phyloP scores from a whole-genome alignment of 1,140 invertebrate species.

The Rhysida immarginata region DNA sequence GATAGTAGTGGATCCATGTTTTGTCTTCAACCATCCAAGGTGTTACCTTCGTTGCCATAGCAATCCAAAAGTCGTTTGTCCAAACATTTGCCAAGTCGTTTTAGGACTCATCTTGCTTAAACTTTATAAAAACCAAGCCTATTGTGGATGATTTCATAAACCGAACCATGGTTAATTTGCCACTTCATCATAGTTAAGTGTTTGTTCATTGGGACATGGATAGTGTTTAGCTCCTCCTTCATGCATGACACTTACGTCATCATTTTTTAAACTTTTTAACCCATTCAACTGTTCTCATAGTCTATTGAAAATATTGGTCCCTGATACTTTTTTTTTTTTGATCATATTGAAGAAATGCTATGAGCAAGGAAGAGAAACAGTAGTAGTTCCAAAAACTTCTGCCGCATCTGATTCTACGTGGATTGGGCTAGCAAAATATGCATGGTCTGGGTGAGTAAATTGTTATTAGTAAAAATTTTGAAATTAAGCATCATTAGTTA shows the following conservation, averaged over 20 bases:
- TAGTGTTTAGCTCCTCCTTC: too few relatives aligned
- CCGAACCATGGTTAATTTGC: too few relatives aligned
- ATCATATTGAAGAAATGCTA: slow-evolving; percentile 31
- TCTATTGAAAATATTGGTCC: not conserved
- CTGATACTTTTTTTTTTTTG: not conserved
- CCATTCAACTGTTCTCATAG: not conserved
- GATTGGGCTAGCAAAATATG: slow-evolving; percentile 56
- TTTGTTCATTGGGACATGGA: too few relatives aligned
- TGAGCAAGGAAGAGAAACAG: slow-evolving; percentile 41
- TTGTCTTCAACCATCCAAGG: not conserved
- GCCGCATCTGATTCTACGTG: slow-evolving; percentile 46
- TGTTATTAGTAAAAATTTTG: not conserved
- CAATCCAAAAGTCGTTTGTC: not conserved
- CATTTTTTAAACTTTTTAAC: too few relatives aligned
- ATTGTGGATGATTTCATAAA: too few relatives aligned
- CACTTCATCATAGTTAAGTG: too few relatives aligned
- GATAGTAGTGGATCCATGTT: not conserved
- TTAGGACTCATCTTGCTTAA: too few relatives aligned
- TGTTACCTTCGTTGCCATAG: not conserved
- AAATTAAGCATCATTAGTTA: not conserved
- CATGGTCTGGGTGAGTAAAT: slow-evolving; percentile 51
- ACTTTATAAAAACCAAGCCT: too few relatives aligned
- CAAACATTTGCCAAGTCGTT: not conserved
- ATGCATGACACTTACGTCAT: too few relatives aligned
- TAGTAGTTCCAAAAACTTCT: slow-evolving; percentile 45